Evolutionary conservation across 1,140 invertebrate genomes (phyloP), one percentile per base, ranked within the genome.

Genomic region (Micrasema minimum): DNA sequence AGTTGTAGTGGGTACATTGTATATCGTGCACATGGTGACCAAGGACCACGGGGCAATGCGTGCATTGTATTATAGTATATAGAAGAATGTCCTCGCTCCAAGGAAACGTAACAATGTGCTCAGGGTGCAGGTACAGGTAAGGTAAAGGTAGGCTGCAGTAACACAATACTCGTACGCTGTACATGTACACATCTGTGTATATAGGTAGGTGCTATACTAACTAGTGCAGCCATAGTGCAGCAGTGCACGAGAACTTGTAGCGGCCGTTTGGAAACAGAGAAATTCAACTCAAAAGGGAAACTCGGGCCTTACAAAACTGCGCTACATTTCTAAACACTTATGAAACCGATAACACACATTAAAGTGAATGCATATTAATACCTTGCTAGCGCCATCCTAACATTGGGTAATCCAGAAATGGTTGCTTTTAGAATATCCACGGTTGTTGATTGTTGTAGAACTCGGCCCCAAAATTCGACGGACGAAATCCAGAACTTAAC

Each of bases 381-480:
- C 74, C 74, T 75, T 26, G 74, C 74, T 75, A 75, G 55, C 71
- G 74, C 74, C 74, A 75, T 75, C 61, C 74, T 75, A 65, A 75
- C 74, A 75, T 75, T 75, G 74, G 74, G 74, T 59, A 75, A 69
- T 72, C 74, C 74, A 61, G 74, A 75, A 64, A 69, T 72, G 59
- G 66, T 72, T 46, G 74, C 74, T 66, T 75, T 75, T 61, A 75
- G 71, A 41, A 75, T 75, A 71, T 75, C 74, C 67, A 75, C 70
- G 70, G 45, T 69, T 59, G 70, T 38, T 20, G 72, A 70, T 73
- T 73, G 72, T 66, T 35, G 38, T 38, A 45, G 11, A 64, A 69
- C 66, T 38, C 35, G 55, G 57, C 38, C 43, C 50, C 51, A 31
- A 65, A 64, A 62, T 51, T 69, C 55, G 65, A 10, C 51, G 53